These are phyloP conservation scores for Thymallus thymallus DNA, from an alignment of 2,113 vertebrate genomes.

Conservation along the genomic window DNA sequence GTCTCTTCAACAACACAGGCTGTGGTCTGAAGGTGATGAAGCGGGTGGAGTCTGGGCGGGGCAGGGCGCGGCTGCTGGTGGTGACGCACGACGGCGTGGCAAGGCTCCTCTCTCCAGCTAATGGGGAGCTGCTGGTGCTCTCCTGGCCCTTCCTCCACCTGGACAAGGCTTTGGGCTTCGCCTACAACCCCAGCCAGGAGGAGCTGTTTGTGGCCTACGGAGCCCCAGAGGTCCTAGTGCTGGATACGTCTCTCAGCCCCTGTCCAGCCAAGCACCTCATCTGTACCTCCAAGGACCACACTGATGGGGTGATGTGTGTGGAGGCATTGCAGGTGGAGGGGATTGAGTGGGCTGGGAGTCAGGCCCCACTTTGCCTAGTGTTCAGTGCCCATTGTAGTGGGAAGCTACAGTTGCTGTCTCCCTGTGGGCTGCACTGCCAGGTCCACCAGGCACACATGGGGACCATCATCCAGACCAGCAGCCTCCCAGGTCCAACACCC, in stretches of 20 bases:
- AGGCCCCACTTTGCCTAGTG: not conserved
- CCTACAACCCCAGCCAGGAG: not conserved
- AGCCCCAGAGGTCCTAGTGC: not conserved
- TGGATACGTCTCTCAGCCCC: not conserved
- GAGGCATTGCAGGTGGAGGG: not conserved
- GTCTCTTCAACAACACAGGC: not conserved
- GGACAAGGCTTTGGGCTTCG: not conserved
- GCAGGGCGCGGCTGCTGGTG: not conserved
- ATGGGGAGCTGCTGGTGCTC: not conserved
- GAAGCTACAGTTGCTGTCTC: not conserved
- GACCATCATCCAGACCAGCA: not conserved
- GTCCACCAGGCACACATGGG: not conserved
- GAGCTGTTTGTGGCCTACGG: not conserved
- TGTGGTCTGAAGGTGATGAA: not conserved
- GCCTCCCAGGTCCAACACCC: not conserved
- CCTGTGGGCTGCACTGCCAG: not conserved
- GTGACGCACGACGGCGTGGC: not conserved
- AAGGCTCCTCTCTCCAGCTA: not conserved
- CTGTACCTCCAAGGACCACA: not conserved
- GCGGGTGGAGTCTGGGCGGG: not conserved
- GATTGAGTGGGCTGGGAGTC: not conserved
- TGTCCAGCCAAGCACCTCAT: not conserved
- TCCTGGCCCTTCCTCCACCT: not conserved
- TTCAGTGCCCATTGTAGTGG: constrained; percentile 1
- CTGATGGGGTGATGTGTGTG: not conserved